Evolutionary conservation across 2,797 vertebrate genomes (phyloP).

Genomic region (Syngnathus rostellatus): DNA sequence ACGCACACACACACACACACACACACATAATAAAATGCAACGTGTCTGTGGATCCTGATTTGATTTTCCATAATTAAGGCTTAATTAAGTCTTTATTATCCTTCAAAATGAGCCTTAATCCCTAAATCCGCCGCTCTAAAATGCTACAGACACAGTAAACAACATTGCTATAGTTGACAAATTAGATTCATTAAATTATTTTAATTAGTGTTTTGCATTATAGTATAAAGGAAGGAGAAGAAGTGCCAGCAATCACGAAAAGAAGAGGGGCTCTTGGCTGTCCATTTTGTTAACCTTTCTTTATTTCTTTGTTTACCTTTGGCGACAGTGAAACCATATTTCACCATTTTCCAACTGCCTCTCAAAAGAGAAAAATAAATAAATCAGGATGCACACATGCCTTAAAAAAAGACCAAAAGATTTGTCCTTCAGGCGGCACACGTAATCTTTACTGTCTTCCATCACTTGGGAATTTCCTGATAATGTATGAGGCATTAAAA

Average conservation of each 20-base stretch:
- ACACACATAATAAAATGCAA: background rate
- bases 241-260: background rate
- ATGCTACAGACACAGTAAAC: background rate
- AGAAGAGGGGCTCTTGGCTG: background rate
- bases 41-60: background rate
- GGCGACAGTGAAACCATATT: no score
- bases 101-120: constrained; percentile 3
- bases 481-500: background rate
- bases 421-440: background rate
- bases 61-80: constrained; percentile 5
- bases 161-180: background rate
- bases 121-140: background rate
- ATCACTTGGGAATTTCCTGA: background rate
- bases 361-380: no score
- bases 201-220: background rate
- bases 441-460: background rate
- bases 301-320: background rate
- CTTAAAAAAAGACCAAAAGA: background rate
- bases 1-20: background rate
- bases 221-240: background rate
- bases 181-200: no score
- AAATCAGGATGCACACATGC: no score
- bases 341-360: no score
- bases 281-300: background rate
- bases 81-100: constrained; percentile 4